Conservation (phyloP, 2,113 vertebrate genomes). For the Galeopterus variegatus region DNA sequence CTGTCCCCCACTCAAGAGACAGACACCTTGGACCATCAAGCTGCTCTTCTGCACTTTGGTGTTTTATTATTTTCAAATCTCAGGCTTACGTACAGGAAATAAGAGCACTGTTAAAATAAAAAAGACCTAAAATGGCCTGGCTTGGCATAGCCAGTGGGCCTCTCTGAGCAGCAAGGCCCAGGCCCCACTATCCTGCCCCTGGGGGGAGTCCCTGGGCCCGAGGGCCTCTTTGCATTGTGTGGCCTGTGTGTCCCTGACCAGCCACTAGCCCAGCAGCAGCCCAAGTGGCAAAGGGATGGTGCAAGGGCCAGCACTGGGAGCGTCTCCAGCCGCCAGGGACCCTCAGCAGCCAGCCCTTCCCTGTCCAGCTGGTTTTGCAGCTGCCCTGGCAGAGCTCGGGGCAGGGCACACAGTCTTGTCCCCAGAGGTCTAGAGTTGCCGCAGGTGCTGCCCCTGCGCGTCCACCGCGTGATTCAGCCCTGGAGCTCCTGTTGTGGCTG, state of each 20-base stretch:
- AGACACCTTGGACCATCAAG: neutral
- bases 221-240: neutral
- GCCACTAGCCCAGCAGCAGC: neutral
- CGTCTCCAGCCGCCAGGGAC: neutral
- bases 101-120: constrained; percentile 58
- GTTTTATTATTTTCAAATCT: constrained; percentile 78
- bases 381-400: neutral
- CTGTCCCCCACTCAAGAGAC: neutral
- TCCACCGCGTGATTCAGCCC: neutral
- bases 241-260: neutral
- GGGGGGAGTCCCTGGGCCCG: neutral
- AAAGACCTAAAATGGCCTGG: constrained; percentile 32
- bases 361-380: neutral
- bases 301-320: neutral
- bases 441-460: neutral
- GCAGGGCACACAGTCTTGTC: neutral
- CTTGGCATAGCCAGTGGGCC: neutral
- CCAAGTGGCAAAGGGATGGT: neutral
- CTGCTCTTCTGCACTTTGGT: constrained; percentile 48
- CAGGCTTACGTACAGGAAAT: constrained; percentile 54
- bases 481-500: neutral
- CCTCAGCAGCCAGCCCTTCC: neutral
- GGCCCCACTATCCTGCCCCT: neutral
- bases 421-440: neutral
- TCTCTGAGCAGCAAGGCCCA: neutral